A percentile compares a stretch with the other conserved stretches of the same genome.
These are phyloP conservation scores for Bombycilla garrulus DNA, from an alignment of 2,113 vertebrate species.

Conservation along the genomic window DNA sequence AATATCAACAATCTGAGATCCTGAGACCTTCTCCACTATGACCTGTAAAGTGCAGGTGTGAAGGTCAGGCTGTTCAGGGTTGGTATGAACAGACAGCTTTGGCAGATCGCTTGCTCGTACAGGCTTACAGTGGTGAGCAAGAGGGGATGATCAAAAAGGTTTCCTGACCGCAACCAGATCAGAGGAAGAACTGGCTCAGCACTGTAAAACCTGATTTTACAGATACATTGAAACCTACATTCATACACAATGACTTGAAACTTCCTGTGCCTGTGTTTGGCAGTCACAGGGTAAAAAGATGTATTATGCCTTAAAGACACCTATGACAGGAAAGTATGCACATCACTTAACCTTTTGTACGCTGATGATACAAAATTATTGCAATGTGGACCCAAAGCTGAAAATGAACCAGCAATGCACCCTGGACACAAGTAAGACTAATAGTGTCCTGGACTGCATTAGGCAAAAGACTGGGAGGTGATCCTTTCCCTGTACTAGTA, in stretches of 20 bases:
- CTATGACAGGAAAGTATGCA: not conserved
- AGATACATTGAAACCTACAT: not conserved
- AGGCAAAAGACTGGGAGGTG: not conserved
- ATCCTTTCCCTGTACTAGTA: not conserved
- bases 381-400: not conserved
- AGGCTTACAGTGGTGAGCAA: not conserved
- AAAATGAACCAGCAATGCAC: not conserved
- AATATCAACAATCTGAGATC: slow-evolving; percentile 97
- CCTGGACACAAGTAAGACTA: not conserved
- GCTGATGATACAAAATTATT: rapidly evolving
- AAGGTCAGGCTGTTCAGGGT: not conserved
- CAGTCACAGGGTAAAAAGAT: not conserved
- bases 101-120: not conserved
- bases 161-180: not conserved
- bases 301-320: not conserved
- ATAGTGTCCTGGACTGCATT: not conserved
- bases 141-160: not conserved
- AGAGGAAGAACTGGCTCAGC: not conserved
- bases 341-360: not conserved
- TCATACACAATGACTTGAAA: not conserved
- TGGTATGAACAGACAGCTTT: not conserved
- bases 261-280: not conserved
- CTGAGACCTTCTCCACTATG: slow-evolving; percentile 98
- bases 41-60: slow-evolving; percentile 76
- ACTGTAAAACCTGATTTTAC: not conserved